Conservation (phyloP, 1,140 invertebrate species). For the Ceratina japonica region DNA sequence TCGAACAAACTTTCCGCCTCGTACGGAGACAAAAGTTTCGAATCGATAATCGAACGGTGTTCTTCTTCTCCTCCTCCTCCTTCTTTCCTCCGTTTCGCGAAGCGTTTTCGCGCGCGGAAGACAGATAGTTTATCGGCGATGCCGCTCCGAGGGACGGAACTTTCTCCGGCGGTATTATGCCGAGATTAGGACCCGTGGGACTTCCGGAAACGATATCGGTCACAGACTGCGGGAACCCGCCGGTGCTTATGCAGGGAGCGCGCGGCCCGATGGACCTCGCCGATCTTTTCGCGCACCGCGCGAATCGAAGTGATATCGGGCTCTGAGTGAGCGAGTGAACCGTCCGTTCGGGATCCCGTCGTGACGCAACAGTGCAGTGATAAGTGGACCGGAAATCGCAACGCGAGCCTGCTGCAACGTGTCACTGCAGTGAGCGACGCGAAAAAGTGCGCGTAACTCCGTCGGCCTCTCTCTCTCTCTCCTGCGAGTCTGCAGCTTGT, state of each 20-base stretch:
- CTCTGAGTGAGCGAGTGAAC: conserved; percentile 24
- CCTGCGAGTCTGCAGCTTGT: neutral
- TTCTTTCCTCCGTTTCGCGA: neutral
- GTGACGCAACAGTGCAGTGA: conserved; percentile 13
- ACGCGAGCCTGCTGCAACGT: conserved; percentile 49
- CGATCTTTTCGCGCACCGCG: conserved; percentile 13
- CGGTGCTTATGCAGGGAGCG: neutral
- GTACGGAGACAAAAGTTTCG: conserved; percentile 2
- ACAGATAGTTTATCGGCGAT: neutral
- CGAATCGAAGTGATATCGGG: conserved; percentile 30
- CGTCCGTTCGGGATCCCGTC: neutral
- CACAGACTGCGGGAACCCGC: neutral
- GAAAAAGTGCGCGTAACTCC: conserved; percentile 58
- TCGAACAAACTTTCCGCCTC: neutral
- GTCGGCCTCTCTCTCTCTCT: no score
- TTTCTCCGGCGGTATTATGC: neutral
- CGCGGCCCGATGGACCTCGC: neutral
- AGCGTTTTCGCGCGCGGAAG: neutral
- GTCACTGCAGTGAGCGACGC: conserved; percentile 57
- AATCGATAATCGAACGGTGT: conserved; percentile 17
- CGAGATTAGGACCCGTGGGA: neutral
- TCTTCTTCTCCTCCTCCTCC: neutral
- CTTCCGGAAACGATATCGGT: neutral
- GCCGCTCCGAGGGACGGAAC: neutral
- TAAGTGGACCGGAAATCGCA: conserved; percentile 18